Base-by-base conservation (phyloP, 2,113 vertebrate genomes). In the Pluvianellus socialis region DNA sequence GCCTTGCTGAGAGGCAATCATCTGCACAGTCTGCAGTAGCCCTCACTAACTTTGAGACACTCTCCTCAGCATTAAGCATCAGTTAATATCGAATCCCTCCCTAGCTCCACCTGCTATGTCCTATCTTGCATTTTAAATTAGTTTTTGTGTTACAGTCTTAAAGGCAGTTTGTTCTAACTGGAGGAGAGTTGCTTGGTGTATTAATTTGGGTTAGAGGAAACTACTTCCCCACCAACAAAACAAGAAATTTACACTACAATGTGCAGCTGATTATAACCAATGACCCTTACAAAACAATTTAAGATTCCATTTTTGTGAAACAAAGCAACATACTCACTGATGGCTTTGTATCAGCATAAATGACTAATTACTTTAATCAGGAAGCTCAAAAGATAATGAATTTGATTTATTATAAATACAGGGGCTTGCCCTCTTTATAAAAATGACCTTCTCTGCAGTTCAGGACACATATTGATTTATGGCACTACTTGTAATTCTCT, bases 321-420 rank as follows among this genome's bases (percentile, higher is more conserved):
- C 47, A 91, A 85, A 96, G 53, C 65, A 10, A 42, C 30, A 32
- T 33, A 65, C 59, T 96, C 44, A 4, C 40, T 45, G 32, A 73
- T 44, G 65, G 71, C 38, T 96, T 77, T 76, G 61, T 56, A 89
- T 81, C 95, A 95, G 91, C 86, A 92, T 88, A 96, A 91, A 96
- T 79, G 96, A 96, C 97, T 96, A 93, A 97, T 95, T 95, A 83
- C 92, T 96, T 91, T 76, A 79, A 90, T 88, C 91, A 32, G 35
- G 49, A 92, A 79, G 68, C 81, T 91, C 82, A 66, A 80, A 96
- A 92, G 97, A 96, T 90, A 97, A 93, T 40, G 35, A 91, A 87
- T 74, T 79, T 70, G 91, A 92, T 84, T 88, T 89, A 90, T 95
- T 87, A 94, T 47, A 91, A 94, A 94, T 33, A 84, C 33, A 79